Conservation (phyloP, 2,888 invertebrate species). For the Conops quadrifasciatus region DNA sequence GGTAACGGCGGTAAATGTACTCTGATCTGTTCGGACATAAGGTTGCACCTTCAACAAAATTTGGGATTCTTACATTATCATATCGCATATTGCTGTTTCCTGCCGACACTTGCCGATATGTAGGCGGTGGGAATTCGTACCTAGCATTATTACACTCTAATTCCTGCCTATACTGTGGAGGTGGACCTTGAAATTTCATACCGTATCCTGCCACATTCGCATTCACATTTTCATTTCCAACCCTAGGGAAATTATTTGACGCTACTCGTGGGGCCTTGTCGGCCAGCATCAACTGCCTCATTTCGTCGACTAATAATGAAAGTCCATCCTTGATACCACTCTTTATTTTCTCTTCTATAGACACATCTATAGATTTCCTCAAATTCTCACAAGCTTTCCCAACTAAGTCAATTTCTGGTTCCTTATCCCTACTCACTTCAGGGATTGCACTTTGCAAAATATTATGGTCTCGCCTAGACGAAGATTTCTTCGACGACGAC, state of each 20-base stretch:
- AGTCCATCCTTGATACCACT: background rate
- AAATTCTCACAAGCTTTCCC: background rate
- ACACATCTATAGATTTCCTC: background rate
- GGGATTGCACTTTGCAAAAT: background rate
- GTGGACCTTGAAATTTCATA: too few species aligned
- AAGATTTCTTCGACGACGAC: background rate
- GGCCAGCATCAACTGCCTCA: background rate
- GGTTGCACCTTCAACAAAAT: too few species aligned
- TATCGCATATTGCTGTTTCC: background rate
- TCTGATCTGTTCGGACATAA: too few species aligned
- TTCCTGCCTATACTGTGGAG: too few species aligned
- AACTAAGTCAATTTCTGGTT: background rate
- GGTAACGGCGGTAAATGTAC: too few species aligned
- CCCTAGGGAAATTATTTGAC: background rate
- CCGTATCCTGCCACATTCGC: background rate
- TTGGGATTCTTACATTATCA: too few species aligned
- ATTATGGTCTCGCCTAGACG: too few species aligned
- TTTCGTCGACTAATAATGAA: background rate
- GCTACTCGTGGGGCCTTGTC: background rate
- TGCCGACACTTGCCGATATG: background rate
- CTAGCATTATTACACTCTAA: background rate
- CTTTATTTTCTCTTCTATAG: background rate
- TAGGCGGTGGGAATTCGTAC: background rate
- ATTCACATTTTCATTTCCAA: background rate
- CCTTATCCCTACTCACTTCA: background rate